Evolutionary conservation across 2,113 vertebrate genomes (phyloP).

Genomic region (Alouatta palliata): DNA sequence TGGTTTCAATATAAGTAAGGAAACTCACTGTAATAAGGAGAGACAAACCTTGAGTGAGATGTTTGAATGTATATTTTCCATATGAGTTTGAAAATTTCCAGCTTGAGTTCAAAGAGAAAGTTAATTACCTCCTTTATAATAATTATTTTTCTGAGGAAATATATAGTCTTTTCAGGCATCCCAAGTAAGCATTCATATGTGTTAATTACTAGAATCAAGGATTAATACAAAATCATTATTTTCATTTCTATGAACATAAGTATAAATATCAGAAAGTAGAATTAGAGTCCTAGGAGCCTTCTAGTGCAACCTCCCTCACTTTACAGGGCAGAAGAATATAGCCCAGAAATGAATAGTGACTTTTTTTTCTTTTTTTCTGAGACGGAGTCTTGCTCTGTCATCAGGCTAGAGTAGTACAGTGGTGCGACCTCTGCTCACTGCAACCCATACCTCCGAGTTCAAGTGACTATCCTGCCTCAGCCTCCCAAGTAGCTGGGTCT

Average conservation of each 20-base stretch:
- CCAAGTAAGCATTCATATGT: not conserved
- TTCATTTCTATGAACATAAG: not conserved
- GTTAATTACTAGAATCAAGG: not conserved
- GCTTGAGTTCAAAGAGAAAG: not conserved
- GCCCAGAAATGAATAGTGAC: not conserved
- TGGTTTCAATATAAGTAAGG: not conserved
- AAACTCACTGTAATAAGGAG: not conserved
- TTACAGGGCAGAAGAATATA: not conserved
- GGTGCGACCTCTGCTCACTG: too few species aligned
- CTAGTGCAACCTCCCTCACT: not conserved
- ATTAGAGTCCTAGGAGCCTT: not conserved
- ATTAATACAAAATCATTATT: not conserved
- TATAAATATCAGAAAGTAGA: not conserved
- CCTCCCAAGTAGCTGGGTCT: too few species aligned
- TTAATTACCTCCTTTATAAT: not conserved
- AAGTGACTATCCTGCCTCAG: too few species aligned
- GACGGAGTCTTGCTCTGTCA: fast-evolving
- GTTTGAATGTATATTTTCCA: not conserved
- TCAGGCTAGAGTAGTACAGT: too few species aligned
- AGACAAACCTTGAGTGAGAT: not conserved
- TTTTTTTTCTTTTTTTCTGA: too few species aligned
- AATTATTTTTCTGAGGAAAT: not conserved
- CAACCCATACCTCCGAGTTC: too few species aligned
- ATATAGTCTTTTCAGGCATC: not conserved
- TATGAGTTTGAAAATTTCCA: not conserved